These are phyloP conservation scores for Crypturellus tataupa DNA, from an alignment of 2,797 vertebrate genomes.

Conservation along the genomic window DNA sequence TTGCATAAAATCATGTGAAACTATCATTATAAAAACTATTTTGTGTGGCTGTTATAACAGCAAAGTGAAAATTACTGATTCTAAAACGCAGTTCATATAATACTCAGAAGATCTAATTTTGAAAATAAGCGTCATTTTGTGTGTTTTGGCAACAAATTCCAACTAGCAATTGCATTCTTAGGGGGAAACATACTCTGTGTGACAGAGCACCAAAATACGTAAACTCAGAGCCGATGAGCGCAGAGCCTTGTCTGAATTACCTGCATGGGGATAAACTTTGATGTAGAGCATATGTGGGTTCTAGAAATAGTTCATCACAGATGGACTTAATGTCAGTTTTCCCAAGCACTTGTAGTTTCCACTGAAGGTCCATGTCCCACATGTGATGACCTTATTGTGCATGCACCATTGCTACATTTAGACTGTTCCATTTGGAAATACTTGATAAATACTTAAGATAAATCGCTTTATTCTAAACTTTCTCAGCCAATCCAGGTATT, in stretches of 20 bases:
- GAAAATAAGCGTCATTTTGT: neutral
- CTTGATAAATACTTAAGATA: neutral
- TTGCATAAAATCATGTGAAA: neutral
- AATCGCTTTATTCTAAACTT: slow-evolving; percentile 21
- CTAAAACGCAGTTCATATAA: neutral
- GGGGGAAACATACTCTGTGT: neutral
- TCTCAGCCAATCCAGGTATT: slow-evolving; percentile 16
- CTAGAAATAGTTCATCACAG: neutral
- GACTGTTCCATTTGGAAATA: slow-evolving; percentile 37
- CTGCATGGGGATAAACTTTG: neutral
- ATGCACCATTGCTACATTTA: neutral
- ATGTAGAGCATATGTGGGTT: neutral
- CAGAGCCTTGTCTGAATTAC: neutral
- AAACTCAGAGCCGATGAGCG: neutral
- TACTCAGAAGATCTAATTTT: neutral
- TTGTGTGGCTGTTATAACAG: neutral
- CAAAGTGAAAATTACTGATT: neutral
- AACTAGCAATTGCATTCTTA: neutral
- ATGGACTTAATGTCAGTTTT: neutral
- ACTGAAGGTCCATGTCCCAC: neutral
- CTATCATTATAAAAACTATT: neutral
- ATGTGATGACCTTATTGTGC: neutral
- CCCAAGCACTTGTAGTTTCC: neutral
- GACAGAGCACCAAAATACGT: neutral
- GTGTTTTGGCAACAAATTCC: neutral